A percentile compares a stretch with the other conserved stretches of the same genome.
These are phyloP conservation scores for Periphyllus acericola DNA, from an alignment of 2,888 invertebrate species.

Conservation along the genomic window DNA sequence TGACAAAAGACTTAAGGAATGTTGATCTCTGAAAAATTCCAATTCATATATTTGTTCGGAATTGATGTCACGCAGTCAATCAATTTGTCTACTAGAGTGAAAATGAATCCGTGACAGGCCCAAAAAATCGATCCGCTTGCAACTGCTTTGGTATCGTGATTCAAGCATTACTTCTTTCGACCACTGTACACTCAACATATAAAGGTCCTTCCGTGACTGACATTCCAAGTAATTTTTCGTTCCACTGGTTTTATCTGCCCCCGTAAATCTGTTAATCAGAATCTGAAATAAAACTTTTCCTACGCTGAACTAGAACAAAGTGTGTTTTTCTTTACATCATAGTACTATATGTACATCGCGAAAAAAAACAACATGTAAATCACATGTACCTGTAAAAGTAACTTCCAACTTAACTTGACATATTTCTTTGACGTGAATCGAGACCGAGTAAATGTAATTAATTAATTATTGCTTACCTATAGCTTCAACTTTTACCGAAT, in stretches of 20 bases:
- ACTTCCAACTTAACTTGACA: background rate
- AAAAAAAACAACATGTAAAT: background rate
- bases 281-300: background rate
- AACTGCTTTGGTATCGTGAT: background rate
- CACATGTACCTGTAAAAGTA: background rate
- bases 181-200: background rate
- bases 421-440: background rate
- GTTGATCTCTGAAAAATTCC: no score
- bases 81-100: no score
- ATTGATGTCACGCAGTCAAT: no score
- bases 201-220: background rate
- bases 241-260: background rate
- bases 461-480: no score
- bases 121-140: background rate
- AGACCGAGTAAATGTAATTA: no score
- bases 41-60: no score
- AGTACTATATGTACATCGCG: background rate
- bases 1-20: no score
- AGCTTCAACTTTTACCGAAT: no score
- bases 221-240: background rate
- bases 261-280: background rate
- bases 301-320: background rate
- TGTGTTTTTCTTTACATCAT: background rate
- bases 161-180: background rate
- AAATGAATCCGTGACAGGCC: no score